A percentile compares a stretch with the other conserved stretches of the same genome.
phyloP scores from a whole-genome alignment of 2,888 invertebrate species.

The Lochmaea capreae region DNA sequence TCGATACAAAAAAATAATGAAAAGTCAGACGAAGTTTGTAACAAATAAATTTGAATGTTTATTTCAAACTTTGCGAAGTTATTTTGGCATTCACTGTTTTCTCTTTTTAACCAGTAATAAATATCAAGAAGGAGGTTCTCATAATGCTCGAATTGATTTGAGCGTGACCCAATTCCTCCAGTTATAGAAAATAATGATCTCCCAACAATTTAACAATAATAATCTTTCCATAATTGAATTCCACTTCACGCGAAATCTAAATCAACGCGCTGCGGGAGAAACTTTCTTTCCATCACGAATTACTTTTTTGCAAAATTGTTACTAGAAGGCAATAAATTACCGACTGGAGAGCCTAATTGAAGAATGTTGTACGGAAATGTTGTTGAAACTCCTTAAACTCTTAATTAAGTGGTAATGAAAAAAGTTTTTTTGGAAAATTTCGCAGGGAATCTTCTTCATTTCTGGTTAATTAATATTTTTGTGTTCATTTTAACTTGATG shows the following conservation, averaged over 20 bases:
- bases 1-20: background rate
- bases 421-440: conserved; percentile 36
- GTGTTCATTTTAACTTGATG: conserved; percentile 20
- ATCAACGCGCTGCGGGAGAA: conserved; percentile 21
- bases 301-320: conserved; percentile 34
- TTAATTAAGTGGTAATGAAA: conserved; percentile 44
- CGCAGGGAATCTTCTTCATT: conserved; percentile 21
- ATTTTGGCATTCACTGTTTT: too few relatives aligned
- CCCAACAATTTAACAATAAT: conserved; percentile 21
- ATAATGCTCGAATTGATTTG: background rate
- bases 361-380: conserved; percentile 39
- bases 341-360: conserved; percentile 36
- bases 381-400: conserved; percentile 33
- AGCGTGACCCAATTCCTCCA: conserved; percentile 2
- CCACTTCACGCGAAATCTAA: conserved; percentile 23
- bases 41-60: too few relatives aligned
- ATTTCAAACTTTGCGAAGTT: too few relatives aligned
- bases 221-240: conserved; percentile 15
- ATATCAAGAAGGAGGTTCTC: background rate
- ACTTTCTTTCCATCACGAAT: conserved; percentile 26
- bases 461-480: conserved; percentile 39
- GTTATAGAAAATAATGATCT: conserved; percentile 18
- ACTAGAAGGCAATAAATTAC: conserved; percentile 41
- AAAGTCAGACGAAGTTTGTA: background rate
- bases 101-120: background rate